Evolutionary conservation across 1,140 invertebrate species (phyloP).

Genomic region (Lutraria rhynchaena): DNA sequence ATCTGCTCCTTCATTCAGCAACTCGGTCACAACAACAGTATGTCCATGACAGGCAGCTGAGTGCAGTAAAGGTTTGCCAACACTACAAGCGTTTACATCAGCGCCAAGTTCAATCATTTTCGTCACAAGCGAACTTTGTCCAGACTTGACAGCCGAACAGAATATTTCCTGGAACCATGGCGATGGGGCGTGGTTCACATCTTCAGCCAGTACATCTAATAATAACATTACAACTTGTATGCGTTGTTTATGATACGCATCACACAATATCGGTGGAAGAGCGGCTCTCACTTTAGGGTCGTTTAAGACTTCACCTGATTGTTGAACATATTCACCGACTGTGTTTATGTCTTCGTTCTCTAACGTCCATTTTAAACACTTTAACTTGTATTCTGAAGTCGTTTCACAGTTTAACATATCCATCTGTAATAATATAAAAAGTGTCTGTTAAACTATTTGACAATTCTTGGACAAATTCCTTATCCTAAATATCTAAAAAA

Average conservation of each 20-base stretch:
- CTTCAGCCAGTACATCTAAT: background rate
- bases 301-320: background rate
- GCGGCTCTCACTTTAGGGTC: background rate
- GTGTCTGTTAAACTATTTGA: too few species aligned
- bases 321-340: constrained; percentile 3
- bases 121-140: constrained; percentile 7
- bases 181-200: background rate
- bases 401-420: constrained; percentile 6
- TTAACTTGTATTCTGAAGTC: constrained; percentile 2
- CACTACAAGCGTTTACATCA: constrained; percentile 4
- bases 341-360: background rate
- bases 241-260: background rate
- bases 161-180: constrained; percentile 22
- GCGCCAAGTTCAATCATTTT: constrained; percentile 9
- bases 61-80: constrained; percentile 45
- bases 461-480: too few species aligned
- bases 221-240: background rate
- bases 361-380: constrained; percentile 28
- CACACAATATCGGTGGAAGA: background rate
- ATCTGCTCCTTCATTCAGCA: constrained; percentile 22
- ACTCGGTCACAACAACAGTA: background rate
- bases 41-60: constrained; percentile 15
- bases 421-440: constrained; percentile 44
- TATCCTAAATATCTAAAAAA: too few species aligned
- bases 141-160: constrained; percentile 15